phyloP scores from a whole-genome alignment of 2,888 invertebrate genomes.

The Cephalotes varians region DNA sequence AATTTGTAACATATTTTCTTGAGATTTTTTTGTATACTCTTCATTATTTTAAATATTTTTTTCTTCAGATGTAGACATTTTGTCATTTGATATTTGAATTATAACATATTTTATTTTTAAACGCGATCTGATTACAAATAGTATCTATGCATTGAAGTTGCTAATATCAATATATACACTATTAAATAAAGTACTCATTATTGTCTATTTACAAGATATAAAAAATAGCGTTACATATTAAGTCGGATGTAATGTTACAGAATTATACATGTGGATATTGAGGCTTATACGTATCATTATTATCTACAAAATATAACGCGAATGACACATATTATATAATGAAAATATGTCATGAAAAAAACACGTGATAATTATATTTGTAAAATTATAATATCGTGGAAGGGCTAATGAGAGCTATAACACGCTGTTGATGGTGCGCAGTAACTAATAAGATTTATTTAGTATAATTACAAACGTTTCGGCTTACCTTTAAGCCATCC shows the following conservation, averaged over 20 bases:
- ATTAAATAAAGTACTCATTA: neutral
- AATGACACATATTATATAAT: neutral
- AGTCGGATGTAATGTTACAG: neutral
- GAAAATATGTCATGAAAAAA: neutral
- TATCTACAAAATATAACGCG: neutral
- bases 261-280: conserved; percentile 4
- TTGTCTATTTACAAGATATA: neutral
- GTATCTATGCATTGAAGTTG: neutral
- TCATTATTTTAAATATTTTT: neutral
- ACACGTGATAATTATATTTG: neutral
- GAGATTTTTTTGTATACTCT: too few species aligned
- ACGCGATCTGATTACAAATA: neutral
- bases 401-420: too few species aligned
- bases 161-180: neutral
- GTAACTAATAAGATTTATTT: too few species aligned
- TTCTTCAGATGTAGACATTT: neutral
- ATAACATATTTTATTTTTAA: neutral
- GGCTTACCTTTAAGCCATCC: too few species aligned
- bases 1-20: too few species aligned
- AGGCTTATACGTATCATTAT: neutral
- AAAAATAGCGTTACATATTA: neutral
- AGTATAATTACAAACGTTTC: too few species aligned
- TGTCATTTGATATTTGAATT: neutral
- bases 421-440: too few species aligned
- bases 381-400: too few species aligned